Evolutionary conservation across 2,113 vertebrate species (phyloP).

Genomic region (Microcebus lehilahytsara): DNA sequence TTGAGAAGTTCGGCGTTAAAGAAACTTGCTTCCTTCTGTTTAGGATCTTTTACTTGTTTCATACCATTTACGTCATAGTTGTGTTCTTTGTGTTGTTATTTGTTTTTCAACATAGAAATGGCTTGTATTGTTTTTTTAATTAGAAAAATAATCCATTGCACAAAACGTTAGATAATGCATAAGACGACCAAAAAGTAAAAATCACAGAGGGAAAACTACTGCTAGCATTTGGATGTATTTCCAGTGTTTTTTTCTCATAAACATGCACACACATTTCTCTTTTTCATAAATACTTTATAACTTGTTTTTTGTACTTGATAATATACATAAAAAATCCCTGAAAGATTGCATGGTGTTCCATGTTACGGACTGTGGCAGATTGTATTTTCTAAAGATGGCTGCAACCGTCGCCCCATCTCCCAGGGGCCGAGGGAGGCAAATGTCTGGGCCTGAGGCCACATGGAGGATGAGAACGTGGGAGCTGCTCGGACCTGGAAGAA

Average conservation of each 20-base stretch:
- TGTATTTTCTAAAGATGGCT: not conserved
- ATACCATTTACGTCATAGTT: not conserved
- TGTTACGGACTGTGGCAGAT: not conserved
- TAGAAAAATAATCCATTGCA: not conserved
- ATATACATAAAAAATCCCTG: not conserved
- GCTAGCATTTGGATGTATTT: not conserved
- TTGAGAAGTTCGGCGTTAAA: not conserved
- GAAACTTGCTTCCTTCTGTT: not conserved
- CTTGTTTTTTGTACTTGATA: not conserved
- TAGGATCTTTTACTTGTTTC: not conserved
- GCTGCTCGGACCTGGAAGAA: not conserved
- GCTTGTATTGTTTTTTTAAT: not conserved
- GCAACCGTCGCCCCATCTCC: not conserved
- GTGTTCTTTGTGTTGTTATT: not conserved
- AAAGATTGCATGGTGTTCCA: not conserved
- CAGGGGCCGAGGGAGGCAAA: not conserved
- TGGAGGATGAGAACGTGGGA: not conserved
- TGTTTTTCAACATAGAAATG: conserved; percentile 2
- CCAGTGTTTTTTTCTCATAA: conserved; percentile 4
- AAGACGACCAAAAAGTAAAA: not conserved
- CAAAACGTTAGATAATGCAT: not conserved
- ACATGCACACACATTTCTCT: not conserved
- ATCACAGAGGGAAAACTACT: not conserved
- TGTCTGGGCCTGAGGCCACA: no score
- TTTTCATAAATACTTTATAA: conserved; percentile 19